Conservation (phyloP, 2,888 invertebrate species). For the Sarcophaga rosellei region DNA sequence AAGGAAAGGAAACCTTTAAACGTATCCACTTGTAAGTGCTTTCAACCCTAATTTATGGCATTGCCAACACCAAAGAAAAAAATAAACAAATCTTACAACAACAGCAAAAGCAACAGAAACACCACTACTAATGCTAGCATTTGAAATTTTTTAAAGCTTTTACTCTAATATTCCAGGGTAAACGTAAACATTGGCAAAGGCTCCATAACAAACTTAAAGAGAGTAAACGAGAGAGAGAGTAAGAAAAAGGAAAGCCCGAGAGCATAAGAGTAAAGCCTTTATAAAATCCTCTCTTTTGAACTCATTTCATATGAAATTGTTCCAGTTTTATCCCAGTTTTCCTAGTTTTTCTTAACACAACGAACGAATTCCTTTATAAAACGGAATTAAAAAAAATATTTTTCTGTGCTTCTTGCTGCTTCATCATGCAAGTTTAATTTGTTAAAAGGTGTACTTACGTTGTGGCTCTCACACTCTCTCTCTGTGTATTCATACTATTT, state of each 20-base stretch:
- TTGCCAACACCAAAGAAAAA: slow-evolving; percentile 41
- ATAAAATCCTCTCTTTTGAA: background rate
- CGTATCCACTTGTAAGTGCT: slow-evolving; percentile 67
- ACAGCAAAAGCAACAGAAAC: too few relatives aligned
- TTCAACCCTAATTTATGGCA: slow-evolving; percentile 64
- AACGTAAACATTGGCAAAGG: too few relatives aligned
- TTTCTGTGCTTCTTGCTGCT: background rate
- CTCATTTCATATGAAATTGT: slow-evolving; percentile 30
- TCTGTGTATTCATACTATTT: background rate
- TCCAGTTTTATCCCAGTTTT: slow-evolving; percentile 67
- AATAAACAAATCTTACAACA: background rate
- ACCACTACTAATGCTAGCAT: background rate
- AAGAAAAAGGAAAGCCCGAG: too few relatives aligned
- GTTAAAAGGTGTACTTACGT: slow-evolving; percentile 42
- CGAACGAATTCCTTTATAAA: slow-evolving; percentile 55
- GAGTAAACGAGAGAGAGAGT: too few relatives aligned
- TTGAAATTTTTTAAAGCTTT: slow-evolving; percentile 31
- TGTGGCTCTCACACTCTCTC: background rate
- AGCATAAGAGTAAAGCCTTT: too few relatives aligned
- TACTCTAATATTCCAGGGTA: slow-evolving; percentile 38
- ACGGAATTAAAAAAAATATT: slow-evolving; percentile 35
- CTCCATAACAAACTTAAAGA: too few relatives aligned
- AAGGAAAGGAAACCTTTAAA: slow-evolving; percentile 60
- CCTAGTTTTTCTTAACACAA: slow-evolving; percentile 32
- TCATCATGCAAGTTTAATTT: slow-evolving; percentile 39